Base-by-base conservation (phyloP, 2,888 invertebrate species). In the Heteromurus nitidus region DNA sequence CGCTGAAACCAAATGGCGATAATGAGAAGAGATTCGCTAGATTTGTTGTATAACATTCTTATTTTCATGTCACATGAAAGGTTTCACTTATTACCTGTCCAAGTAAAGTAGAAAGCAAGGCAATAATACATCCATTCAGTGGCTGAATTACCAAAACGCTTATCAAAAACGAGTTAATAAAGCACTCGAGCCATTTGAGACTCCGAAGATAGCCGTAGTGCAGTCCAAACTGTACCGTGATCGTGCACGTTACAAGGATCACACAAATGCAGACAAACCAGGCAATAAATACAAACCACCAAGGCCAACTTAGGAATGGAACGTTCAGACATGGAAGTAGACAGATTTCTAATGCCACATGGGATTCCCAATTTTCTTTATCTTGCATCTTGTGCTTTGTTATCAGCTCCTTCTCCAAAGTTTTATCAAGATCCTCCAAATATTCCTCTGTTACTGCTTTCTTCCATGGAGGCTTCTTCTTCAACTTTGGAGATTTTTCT, bases 131-230 rank as follows among this genome's bases (percentile, higher is more conserved):
- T 28, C 62, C 72, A 18, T 58, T 62, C 2, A 82, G 3, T n/a
- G 85, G 85, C 26, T 85, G 82, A 9, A 79, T 42, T 2, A 86
- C 30, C 20, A 86, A 26, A 0, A 82, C 18, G 16, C 82, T 82
- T 0, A 70, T 31, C 1, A 86, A 9, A 44, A 83, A 73, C 2
- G 84, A 83, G 1, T 36, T 7, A 0, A 69, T 3, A 3, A 84
- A 80, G 11, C 77, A 69, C 1, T 74, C 36, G 16, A 85, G 67
- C 85, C 85, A 86, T 60, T 77, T 58, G 11, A 80, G n/a, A 53
- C 84, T 82, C 22, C 73, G 50, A 5, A 83, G 28, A 16, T 82
- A 80, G 7, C 85, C 86, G 44, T 76, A 81, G 42, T 50, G 31
- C 1, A 81, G 26, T 9, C 86, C 85, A 42, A 62, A 84, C 1